These are phyloP conservation scores for Penaeus chinensis DNA, from an alignment of 1,140 invertebrate species.

Conservation along the genomic window DNA sequence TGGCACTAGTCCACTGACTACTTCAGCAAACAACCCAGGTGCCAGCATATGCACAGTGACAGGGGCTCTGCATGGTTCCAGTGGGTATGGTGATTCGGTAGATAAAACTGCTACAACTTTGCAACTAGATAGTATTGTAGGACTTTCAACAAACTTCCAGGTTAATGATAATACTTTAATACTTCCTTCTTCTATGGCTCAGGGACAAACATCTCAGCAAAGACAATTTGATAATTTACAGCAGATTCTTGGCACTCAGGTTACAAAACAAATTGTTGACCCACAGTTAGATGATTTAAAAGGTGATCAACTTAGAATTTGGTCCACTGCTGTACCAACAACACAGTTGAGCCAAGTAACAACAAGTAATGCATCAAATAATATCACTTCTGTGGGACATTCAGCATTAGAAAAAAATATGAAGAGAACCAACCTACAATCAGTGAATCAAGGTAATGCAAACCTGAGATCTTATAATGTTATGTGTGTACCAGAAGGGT, in stretches of 20 bases:
- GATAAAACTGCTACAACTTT: constrained; percentile 27
- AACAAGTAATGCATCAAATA: constrained; percentile 26
- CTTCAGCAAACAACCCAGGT: constrained; percentile 21
- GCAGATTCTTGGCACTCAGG: constrained; percentile 23
- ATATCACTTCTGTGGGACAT: constrained; percentile 5
- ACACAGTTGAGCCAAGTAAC: constrained; percentile 17
- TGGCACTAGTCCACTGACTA: constrained; percentile 33
- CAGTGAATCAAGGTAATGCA: constrained; percentile 17
- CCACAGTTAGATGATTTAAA: constrained; percentile 44
- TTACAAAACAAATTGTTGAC: constrained; percentile 27
- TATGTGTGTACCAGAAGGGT: constrained; percentile 15
- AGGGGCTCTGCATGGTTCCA: constrained; percentile 5
- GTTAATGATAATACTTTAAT: constrained; percentile 32
- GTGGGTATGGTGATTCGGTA: constrained; percentile 22
- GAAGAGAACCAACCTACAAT: constrained; percentile 9
- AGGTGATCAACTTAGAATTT: constrained; percentile 24
- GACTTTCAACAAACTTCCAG: constrained; percentile 35
- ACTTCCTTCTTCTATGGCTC: constrained; percentile 31
- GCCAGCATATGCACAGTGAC: constrained; percentile 44
- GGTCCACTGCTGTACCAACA: not conserved
- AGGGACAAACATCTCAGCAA: constrained; percentile 36
- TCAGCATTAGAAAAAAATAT: constrained; percentile 34
- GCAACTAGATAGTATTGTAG: constrained; percentile 31
- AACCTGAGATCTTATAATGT: constrained; percentile 17
- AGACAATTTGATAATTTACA: constrained; percentile 39